Evolutionary conservation across 2,113 vertebrate species (phyloP).

Genomic region (Neolamprologus fasciatus): DNA sequence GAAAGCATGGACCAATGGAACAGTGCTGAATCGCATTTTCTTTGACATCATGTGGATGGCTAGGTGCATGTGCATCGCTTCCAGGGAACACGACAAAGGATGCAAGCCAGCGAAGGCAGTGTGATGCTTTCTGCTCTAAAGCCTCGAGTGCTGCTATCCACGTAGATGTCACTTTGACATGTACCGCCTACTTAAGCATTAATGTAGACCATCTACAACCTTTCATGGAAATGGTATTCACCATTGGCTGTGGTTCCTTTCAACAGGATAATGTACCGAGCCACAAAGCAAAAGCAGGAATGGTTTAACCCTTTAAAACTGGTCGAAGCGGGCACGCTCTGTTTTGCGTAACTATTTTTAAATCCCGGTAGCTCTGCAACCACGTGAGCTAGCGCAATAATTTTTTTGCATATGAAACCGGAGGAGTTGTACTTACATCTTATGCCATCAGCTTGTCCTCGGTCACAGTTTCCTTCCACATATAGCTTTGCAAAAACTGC

Average conservation of each 20-base stretch:
- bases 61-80: background rate
- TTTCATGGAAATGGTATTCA: rapidly evolving
- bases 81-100: background rate
- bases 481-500: too few relatives aligned
- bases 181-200: background rate
- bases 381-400: too few relatives aligned
- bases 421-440: too few relatives aligned
- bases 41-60: background rate
- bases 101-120: background rate
- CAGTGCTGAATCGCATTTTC: background rate
- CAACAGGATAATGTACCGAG: background rate
- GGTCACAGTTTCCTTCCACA: too few relatives aligned
- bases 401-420: too few relatives aligned
- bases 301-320: background rate
- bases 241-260: background rate
- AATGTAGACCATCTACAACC: background rate
- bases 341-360: too few relatives aligned
- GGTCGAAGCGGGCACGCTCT: too few relatives aligned
- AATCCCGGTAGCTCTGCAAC: too few relatives aligned
- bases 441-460: too few relatives aligned
- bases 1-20: rapidly evolving
- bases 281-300: background rate
- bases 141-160: background rate
- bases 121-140: background rate
- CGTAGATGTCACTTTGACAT: background rate